Evolutionary conservation across 2,797 vertebrate species (phyloP), one percentile per base, ranked within the genome.

Genomic region (Macrochelys suwanniensis): DNA sequence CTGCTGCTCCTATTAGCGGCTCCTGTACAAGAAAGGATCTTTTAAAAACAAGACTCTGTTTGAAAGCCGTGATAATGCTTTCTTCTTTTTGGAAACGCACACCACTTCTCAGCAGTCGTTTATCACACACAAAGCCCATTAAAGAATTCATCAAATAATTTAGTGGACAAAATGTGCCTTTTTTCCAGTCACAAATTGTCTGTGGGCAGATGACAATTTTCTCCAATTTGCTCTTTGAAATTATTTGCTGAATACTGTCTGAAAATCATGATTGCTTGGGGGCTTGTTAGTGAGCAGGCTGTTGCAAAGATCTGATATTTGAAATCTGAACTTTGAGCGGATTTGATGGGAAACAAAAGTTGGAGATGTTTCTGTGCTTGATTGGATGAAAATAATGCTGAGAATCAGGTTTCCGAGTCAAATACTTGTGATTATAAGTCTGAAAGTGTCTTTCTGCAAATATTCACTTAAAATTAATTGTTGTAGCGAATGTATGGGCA

Each of bases 321-420:
- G 82, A 95, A 95, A 78, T 68, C 84, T 96, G 95, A 97, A 95
- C 93, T 97, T 97, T 96, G 33, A n/a, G 65, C n/a, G 5, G n/a
- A 68, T 37, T 68, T 78, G 87, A 84, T 42, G 8, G 86, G 59
- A 93, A 95, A 95, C 82, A 89, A 61, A 65, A 94, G 80, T 54
- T 91, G 89, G 2, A 0, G 47, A 89, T 86, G 74, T 89, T 96
- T 84, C 88, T 95, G 59, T 31, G 79, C 45, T 91, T 53, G 31
- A 95, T 89, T 90, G 91, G 94, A 95, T 82, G 92, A 76, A 85
- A 82, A 68, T 28, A 57, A 80, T 87, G 89, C 65, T 85, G 80
- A 76, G 78, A 42, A 82, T 87, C 33, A 77, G 54, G n/a, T 13
- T 57, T n/a, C 61, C 89, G 42, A n/a, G 31, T 85, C 54, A 53